A percentile compares a stretch with the other conserved stretches of the same genome.
Conservation (phyloP, 2,113 vertebrate genomes). For the Erythrolamprus reginae region DNA sequence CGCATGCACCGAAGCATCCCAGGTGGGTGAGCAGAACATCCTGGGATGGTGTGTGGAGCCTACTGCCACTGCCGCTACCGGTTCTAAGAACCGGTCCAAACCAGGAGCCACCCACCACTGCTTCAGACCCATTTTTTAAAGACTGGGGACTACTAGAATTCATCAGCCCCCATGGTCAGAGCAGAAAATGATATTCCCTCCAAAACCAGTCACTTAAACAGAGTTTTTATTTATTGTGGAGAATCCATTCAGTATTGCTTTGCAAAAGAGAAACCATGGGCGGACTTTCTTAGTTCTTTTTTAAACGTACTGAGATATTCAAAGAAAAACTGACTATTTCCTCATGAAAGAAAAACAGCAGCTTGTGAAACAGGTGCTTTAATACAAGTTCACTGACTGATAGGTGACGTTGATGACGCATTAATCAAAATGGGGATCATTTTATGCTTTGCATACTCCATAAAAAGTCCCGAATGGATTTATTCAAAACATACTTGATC, state of each 20-base stretch:
- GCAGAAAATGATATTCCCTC: background rate
- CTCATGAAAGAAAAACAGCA: background rate
- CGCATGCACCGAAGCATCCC: no score
- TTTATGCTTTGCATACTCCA: background rate
- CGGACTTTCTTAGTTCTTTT: background rate
- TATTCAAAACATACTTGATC: background rate
- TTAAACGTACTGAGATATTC: background rate
- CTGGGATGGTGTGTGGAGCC: no score
- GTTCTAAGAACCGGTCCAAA: no score
- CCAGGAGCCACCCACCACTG: no score
- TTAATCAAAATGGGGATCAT: background rate
- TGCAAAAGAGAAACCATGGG: background rate
- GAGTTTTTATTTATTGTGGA: background rate
- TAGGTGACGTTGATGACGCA: background rate
- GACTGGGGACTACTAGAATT: background rate
- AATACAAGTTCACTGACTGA: background rate
- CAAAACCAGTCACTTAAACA: background rate
- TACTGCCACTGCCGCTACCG: no score
- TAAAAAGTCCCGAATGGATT: background rate
- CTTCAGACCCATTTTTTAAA: background rate
- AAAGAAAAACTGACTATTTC: background rate
- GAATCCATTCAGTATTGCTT: conserved; percentile 3
- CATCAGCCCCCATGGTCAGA: background rate
- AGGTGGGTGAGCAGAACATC: no score
- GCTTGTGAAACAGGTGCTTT: conserved; percentile 7